Evolutionary conservation across 2,113 vertebrate genomes (phyloP), one percentile per base, ranked within the genome.

Genomic region (Coreoperca whiteheadi): DNA sequence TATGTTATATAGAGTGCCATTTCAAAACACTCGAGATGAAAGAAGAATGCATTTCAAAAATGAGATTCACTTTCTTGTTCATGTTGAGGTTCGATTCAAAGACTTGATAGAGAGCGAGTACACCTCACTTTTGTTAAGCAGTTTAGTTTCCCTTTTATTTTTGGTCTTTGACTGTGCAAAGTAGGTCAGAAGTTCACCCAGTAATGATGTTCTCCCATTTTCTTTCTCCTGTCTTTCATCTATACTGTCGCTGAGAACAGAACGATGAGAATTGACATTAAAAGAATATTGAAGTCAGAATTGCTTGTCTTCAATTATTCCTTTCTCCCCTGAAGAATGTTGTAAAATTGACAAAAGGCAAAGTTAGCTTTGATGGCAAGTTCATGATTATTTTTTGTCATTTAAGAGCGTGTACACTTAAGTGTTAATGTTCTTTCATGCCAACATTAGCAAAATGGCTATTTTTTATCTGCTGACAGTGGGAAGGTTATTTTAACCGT

Each of bases 211-310:
- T 76, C 51, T 54, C 23, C 23, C 43, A 4, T 74, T 76, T 50
- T 64, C 41, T 59, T 48, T 76, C 14, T 54, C 6, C 20, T 65
- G 37, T 57, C 59, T 84, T 91, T 85, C 71, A 80, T 89, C 6
- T 39, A 3, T 48, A 0, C 32, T 41, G 64, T 59, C 9, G 41
- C 77, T 16, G 21, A 71, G 20, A 78, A 59, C 54, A 66, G 20
- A 83, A 66, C 53, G 79, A 73, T 51, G 53, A 81, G 63, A 74
- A 50, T 25, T 61, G 37, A 72, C 84, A 84, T 77, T 59, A 71
- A 77, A 86, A 69, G 21, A 83, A 69, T 56, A 74, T 63, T 77
- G 43, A 66, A 77, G 34, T 65, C 57, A 53, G 59, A 71, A 68
- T 28, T 59, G 30, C 39, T 18, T 23, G 21, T 73, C 53, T 66